These are phyloP conservation scores for Pseudopodoces humilis DNA, from an alignment of 2,113 vertebrate species.

Conservation along the genomic window DNA sequence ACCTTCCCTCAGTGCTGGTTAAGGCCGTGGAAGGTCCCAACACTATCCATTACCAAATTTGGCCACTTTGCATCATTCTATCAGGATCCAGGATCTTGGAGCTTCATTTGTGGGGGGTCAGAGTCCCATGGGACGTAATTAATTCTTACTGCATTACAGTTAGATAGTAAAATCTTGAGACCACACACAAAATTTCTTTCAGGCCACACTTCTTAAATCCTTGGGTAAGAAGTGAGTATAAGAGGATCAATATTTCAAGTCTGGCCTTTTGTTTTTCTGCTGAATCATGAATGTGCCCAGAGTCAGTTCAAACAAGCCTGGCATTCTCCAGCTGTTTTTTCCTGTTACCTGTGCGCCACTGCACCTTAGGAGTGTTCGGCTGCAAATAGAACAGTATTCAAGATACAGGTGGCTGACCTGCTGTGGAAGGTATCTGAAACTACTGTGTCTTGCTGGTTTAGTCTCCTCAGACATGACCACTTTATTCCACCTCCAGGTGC, in stretches of 20 bases:
- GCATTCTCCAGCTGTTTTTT: not conserved
- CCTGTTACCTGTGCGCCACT: not conserved
- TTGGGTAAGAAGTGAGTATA: not conserved
- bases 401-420: not conserved
- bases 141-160: constrained; percentile 20
- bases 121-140: not conserved
- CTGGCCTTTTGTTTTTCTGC: not conserved
- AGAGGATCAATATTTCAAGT: not conserved
- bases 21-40: not conserved
- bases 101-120: not conserved
- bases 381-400: not conserved
- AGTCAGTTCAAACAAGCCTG: not conserved
- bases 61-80: constrained; percentile 3
- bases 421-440: not conserved
- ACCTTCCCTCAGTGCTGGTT: not conserved
- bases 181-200: constrained; percentile 48
- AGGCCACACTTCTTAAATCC: not conserved
- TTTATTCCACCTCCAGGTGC: not conserved
- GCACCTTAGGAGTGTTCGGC: not conserved
- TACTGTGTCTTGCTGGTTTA: not conserved
- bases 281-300: not conserved
- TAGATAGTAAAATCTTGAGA: constrained; percentile 31
- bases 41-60: constrained; percentile 10
- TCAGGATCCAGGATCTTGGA: not conserved
- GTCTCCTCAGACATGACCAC: not conserved